phyloP scores from a whole-genome alignment of 2,888 invertebrate species.

The Trissolcus brochymenae region DNA sequence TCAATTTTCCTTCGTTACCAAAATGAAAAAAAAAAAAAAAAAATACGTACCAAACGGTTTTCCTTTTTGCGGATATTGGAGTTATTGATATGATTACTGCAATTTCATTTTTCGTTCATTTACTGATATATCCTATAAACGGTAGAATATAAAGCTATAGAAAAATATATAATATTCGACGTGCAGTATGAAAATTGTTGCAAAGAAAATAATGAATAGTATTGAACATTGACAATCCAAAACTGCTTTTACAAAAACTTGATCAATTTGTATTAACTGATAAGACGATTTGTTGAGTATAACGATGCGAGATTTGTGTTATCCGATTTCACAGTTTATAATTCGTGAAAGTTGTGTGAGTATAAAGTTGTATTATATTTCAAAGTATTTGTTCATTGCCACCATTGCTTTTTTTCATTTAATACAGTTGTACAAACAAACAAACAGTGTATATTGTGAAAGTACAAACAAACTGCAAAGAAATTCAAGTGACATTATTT shows the following conservation, averaged over 20 bases:
- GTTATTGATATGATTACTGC: constrained; percentile 34
- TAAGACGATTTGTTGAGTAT: constrained; percentile 18
- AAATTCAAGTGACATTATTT: too few relatives aligned
- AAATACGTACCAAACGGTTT: constrained; percentile 10
- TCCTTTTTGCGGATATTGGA: constrained; percentile 29
- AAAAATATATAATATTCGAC: not conserved
- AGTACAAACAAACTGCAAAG: too few relatives aligned
- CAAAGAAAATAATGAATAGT: constrained; percentile 28
- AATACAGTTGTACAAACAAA: too few relatives aligned
- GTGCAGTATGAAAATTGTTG: not conserved
- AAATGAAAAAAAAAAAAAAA: not conserved
- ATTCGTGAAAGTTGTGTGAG: not conserved
- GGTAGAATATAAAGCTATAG: constrained; percentile 1
- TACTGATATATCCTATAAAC: constrained; percentile 15
- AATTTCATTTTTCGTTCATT: constrained; percentile 28
- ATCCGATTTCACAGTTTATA: constrained; percentile 30
- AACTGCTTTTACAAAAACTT: constrained; percentile 11
- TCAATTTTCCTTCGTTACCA: too few relatives aligned
- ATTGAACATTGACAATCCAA: constrained; percentile 9
- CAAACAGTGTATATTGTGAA: too few relatives aligned
- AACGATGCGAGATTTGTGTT: constrained; percentile 17
- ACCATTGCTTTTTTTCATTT: too few relatives aligned
- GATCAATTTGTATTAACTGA: constrained; percentile 23
- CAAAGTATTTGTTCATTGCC: too few relatives aligned
- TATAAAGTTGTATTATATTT: too few relatives aligned